Base-by-base conservation (phyloP, 2,888 invertebrate genomes). In the Dryobotodes eremita region DNA sequence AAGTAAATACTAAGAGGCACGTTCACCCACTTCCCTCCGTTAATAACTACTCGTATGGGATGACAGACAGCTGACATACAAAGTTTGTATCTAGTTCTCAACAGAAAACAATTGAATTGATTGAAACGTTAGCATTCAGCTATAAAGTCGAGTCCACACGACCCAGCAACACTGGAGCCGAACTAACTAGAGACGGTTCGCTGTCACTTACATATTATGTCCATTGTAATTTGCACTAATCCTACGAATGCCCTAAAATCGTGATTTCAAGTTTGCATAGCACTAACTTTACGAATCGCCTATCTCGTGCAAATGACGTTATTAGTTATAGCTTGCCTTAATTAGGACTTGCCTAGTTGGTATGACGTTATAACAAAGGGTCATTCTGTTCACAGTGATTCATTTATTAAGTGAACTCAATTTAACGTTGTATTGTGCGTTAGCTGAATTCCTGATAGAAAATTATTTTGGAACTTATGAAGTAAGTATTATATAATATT, bases 51-150 rank as follows among this genome's bases (percentile, higher is more conserved):
- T 57, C 17, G 64, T 36, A 4, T 57, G 62, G 15, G 20, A 15
- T 42, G 65, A 42, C 74, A 72, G 48, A 6, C 81, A 48, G n/a
- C 59, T 69, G 85, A 81, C 83, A 71, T 26, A 74, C 77, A 23
- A 1, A 71, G 61, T 74, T 74, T 77, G 68, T 77, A 66, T 73
- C 31, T 17, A 64, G 71, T 65, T 73, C 72, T 57, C 65, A 57
- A 53, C 69, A 48, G 62, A 68, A 71, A 73, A 71, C 79, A 75
- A 71, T 75, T 62, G 66, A 76, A 80, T 79, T 46, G 59, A 83
- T 65, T 73, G 66, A 55, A 66, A 72, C 26, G 23, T 68, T 50
- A 55, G 26, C 26, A 71, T 74, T 48, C 15, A 66, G 15, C 17
- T 53, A 15, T 71, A 66, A 69, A 64, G 59, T n/a, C 13, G 20